Evolutionary conservation across 2,888 invertebrate genomes (phyloP).

Genomic region (Cynaeus angustus): DNA sequence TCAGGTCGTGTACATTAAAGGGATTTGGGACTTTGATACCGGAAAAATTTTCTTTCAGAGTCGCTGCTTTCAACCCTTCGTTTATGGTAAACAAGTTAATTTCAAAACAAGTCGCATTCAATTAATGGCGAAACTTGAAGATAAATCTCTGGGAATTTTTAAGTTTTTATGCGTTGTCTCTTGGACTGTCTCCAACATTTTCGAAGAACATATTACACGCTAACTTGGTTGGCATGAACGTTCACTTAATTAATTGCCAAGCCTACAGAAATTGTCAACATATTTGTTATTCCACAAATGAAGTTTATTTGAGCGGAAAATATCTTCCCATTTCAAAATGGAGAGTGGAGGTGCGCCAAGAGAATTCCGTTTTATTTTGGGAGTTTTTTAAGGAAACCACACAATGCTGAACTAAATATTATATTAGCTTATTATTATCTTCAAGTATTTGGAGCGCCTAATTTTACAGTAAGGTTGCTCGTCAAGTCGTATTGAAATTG

Average conservation of each 20-base stretch:
- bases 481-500: too few relatives aligned
- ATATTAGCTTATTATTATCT: too few relatives aligned
- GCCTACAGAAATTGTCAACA: constrained; percentile 54
- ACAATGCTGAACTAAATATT: too few relatives aligned
- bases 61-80: not conserved
- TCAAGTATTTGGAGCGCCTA: too few relatives aligned
- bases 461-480: too few relatives aligned
- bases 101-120: constrained; percentile 6
- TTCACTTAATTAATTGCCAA: constrained; percentile 53
- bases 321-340: not conserved
- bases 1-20: constrained; percentile 14
- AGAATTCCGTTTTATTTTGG: not conserved
- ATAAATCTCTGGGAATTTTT: constrained; percentile 41
- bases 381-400: too few relatives aligned
- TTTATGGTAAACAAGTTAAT: constrained; percentile 33
- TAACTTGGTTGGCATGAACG: constrained; percentile 52
- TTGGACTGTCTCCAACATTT: constrained; percentile 44
- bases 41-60: not conserved
- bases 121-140: constrained; percentile 27
- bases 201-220: constrained; percentile 50
- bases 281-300: constrained; percentile 48
- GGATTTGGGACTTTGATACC: constrained; percentile 19
- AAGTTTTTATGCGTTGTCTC: constrained; percentile 29
- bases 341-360: not conserved
- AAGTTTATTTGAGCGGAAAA: constrained; percentile 41